Evolutionary conservation across 2,113 vertebrate species (phyloP).

Genomic region (Strix aluco): DNA sequence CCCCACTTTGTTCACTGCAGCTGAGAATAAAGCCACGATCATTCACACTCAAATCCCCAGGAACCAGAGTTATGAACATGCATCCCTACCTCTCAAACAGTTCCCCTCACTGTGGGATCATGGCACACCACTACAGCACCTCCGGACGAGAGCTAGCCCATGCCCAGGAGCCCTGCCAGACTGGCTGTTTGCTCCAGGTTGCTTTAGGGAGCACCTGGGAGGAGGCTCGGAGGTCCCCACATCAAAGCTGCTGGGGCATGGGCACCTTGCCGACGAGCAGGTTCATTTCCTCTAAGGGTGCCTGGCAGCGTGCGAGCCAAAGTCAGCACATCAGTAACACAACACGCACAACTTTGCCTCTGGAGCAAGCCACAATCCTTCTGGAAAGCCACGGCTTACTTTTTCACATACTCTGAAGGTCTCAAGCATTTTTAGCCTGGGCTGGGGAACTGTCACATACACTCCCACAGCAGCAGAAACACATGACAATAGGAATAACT

Average conservation of each 20-base stretch:
- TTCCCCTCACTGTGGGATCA: fast-evolving
- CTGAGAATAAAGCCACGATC: neutral
- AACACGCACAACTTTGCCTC: neutral
- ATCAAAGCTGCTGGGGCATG: neutral
- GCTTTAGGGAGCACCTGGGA: neutral
- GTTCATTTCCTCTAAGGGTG: neutral
- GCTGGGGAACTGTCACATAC: neutral
- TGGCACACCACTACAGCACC: neutral
- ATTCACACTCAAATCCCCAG: neutral
- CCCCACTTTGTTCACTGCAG: neutral
- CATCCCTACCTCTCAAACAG: neutral
- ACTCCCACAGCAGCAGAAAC: neutral
- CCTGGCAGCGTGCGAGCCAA: fast-evolving
- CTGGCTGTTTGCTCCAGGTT: neutral
- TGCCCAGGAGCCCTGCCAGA: neutral
- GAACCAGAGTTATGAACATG: fast-evolving
- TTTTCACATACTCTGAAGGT: neutral
- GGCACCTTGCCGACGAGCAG: neutral
- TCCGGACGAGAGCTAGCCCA: neutral
- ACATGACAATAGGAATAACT: neutral
- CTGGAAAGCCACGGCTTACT: neutral
- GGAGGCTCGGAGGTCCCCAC: neutral
- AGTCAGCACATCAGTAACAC: fast-evolving
- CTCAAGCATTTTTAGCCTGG: neutral
- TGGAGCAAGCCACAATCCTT: neutral